phyloP scores from a whole-genome alignment of 2,797 vertebrate species.

The Morus bassanus region DNA sequence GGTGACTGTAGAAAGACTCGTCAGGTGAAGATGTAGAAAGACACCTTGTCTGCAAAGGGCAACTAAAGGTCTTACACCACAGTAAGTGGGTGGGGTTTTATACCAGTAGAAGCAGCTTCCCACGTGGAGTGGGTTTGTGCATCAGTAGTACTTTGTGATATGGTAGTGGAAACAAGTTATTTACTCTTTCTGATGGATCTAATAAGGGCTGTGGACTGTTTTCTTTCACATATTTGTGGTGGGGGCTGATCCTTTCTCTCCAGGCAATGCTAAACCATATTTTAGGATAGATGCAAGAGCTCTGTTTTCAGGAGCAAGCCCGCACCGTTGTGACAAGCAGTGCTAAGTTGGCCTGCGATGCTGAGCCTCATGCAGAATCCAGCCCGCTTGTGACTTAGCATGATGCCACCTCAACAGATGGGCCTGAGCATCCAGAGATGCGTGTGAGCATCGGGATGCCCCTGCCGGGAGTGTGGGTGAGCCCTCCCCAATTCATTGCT shows the following conservation, averaged over 20 bases:
- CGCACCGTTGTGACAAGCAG: fast-evolving
- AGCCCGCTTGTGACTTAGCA: neutral
- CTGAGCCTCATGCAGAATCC: neutral
- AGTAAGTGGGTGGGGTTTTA: neutral
- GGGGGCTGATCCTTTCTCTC: neutral
- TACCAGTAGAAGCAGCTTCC: neutral
- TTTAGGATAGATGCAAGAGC: neutral
- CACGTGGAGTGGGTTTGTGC: fast-evolving
- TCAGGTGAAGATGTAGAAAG: neutral
- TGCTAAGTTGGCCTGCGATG: neutral
- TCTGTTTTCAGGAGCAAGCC: neutral
- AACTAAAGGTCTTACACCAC: fast-evolving
- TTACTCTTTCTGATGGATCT: neutral
- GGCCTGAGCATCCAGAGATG: neutral
- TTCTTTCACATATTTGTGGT: fast-evolving
- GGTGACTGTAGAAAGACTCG: fast-evolving
- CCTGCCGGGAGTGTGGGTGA: fast-evolving
- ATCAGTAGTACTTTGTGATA: fast-evolving
- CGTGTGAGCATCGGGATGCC: neutral
- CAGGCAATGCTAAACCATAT: fast-evolving
- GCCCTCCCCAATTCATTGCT: neutral
- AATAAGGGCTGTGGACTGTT: neutral
- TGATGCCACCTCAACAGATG: neutral
- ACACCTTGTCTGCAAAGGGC: neutral
- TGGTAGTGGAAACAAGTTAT: neutral